A percentile compares a stretch with the other conserved stretches of the same genome.
These are phyloP conservation scores for Antechinus flavipes DNA, from an alignment of 2,113 vertebrate genomes.

Conservation along the genomic window DNA sequence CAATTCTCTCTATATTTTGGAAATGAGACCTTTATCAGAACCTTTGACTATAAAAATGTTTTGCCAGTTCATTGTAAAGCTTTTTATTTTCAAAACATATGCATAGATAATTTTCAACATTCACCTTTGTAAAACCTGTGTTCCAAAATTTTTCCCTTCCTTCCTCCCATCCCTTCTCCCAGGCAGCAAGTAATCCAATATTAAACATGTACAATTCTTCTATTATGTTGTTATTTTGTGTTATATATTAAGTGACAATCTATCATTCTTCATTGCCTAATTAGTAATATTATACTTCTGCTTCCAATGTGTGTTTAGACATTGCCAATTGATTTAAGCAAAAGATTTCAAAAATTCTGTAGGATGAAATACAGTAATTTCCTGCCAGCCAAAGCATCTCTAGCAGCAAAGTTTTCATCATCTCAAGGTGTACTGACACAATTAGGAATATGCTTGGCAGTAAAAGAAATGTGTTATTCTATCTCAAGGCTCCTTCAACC, in stretches of 20 bases:
- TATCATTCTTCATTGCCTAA: conserved; percentile 45
- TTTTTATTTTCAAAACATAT: too few relatives aligned
- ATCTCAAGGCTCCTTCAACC: rapidly evolving
- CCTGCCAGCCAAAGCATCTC: conserved; percentile 46
- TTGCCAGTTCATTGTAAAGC: too few relatives aligned
- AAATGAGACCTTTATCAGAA: too few relatives aligned
- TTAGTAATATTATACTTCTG: conserved; percentile 62
- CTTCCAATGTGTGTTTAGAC: conserved; percentile 67
- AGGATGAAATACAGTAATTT: neutral
- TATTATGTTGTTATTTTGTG: neutral
- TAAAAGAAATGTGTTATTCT: too few relatives aligned
- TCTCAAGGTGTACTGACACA: neutral
- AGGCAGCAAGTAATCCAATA: too few relatives aligned
- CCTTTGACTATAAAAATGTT: too few relatives aligned
- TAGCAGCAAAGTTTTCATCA: conserved; percentile 3
- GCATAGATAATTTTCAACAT: too few relatives aligned
- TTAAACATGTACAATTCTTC: too few relatives aligned
- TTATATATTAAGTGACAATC: conserved; percentile 46
- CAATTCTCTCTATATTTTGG: too few relatives aligned
- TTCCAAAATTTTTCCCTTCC: too few relatives aligned
- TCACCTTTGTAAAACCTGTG: too few relatives aligned
- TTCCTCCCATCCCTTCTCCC: too few relatives aligned
- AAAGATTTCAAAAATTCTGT: conserved; percentile 63
- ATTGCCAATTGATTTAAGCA: conserved; percentile 61
- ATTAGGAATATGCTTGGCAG: neutral